Percentiles rank a stretch among this genome's conserved stretches.
These are phyloP conservation scores for Orcinus orca DNA, from an alignment of 2,113 vertebrate species.

Conservation along the genomic window DNA sequence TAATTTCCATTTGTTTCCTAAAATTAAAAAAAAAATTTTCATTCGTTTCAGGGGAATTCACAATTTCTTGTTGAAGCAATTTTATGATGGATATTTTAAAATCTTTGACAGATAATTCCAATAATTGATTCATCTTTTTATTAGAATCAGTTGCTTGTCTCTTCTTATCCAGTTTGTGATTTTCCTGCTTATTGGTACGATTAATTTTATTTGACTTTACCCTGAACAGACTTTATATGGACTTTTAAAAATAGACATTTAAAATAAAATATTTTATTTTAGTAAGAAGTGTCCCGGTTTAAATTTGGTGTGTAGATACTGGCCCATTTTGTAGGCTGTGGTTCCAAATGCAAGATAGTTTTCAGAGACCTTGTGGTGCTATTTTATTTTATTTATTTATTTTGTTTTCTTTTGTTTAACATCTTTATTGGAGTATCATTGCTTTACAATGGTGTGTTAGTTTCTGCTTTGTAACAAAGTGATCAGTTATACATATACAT, in stretches of 20 bases:
- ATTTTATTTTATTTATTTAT: not conserved
- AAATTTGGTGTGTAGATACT: not conserved
- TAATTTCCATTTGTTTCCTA: not conserved
- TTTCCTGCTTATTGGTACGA: not conserved
- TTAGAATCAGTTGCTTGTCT: not conserved
- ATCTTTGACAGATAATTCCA: not conserved
- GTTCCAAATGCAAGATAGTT: not conserved
- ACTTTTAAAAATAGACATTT: not conserved
- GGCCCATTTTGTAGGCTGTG: not conserved
- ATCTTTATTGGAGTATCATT: too few relatives aligned
- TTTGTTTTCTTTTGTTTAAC: too few relatives aligned
- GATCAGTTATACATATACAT: too few relatives aligned
- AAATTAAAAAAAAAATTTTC: not conserved
- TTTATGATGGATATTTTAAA: not conserved
- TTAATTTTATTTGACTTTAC: not conserved
- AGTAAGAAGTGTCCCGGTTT: not conserved
- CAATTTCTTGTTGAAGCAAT: not conserved
- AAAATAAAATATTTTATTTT: slow-evolving; percentile 8
- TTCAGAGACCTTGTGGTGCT: not conserved
- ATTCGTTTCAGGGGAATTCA: not conserved
- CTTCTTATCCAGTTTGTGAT: not conserved
- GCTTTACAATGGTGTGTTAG: too few relatives aligned
- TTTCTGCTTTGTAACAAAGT: too few relatives aligned
- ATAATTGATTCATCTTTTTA: not conserved
- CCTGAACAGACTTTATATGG: not conserved